Evolutionary conservation across 2,797 vertebrate genomes (phyloP).

Genomic region (Peromyscus aztecus): DNA sequence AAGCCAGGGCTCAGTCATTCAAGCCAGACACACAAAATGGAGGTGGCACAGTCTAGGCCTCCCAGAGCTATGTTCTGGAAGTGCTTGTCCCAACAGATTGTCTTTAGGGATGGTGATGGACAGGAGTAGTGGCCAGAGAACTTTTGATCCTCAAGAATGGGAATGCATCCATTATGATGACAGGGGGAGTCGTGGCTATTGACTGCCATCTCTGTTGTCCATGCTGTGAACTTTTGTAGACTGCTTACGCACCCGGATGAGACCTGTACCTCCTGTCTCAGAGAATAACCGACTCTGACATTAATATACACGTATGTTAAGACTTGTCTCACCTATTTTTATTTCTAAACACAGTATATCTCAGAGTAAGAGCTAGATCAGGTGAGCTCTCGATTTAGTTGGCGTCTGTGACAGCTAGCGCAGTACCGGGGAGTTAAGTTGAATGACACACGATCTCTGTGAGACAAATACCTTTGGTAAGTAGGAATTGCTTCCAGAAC

Average conservation of each 20-base stretch:
- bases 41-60: background rate
- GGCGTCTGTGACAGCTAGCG: background rate
- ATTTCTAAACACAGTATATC: background rate
- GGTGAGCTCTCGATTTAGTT: background rate
- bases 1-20: background rate
- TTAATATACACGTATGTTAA: background rate
- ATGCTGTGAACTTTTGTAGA: constrained; percentile 14
- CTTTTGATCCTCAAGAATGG: background rate
- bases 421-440: background rate
- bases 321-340: background rate
- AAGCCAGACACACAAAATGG: background rate
- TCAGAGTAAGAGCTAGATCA: constrained; percentile 23
- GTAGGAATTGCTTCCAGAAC: background rate
- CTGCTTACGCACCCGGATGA: constrained; percentile 7
- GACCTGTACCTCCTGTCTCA: background rate
- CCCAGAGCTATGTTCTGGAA: background rate
- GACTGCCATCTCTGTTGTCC: background rate
- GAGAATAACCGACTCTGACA: background rate
- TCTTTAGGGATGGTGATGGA: background rate
- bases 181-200: background rate
- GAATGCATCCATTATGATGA: background rate
- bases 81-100: background rate
- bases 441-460: constrained; percentile 7
- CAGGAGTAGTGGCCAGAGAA: background rate
- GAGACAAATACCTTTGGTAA: background rate